A percentile compares a stretch with the other conserved stretches of the same genome.
Evolutionary conservation across 2,797 vertebrate species (phyloP).

Genomic region (Podargus strigoides): DNA sequence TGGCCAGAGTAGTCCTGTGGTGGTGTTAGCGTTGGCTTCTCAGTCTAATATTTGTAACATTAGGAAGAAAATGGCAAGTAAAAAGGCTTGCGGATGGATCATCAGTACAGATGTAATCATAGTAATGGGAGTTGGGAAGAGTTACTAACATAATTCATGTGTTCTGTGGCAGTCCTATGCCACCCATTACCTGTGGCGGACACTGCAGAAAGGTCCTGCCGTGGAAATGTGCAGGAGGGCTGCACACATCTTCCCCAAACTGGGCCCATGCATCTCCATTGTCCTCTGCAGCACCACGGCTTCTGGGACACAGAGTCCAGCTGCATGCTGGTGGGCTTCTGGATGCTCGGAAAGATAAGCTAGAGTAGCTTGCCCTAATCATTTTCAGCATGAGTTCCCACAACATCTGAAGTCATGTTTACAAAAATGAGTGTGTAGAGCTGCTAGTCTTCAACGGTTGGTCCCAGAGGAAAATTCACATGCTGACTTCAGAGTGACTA

Average conservation of each 20-base stretch:
- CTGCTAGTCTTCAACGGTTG: not conserved
- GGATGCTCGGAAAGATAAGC: not conserved
- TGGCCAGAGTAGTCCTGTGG: not conserved
- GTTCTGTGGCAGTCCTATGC: not conserved
- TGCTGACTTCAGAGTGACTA: not conserved
- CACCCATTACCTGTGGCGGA: not conserved
- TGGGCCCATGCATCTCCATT: accelerated
- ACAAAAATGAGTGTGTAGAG: not conserved
- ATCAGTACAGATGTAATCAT: accelerated
- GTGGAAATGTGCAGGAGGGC: not conserved
- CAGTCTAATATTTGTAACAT: not conserved
- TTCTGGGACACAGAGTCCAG: not conserved
- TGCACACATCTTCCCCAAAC: not conserved
- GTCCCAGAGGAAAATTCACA: not conserved
- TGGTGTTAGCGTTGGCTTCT: not conserved
- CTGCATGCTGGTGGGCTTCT: accelerated
- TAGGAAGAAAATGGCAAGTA: not conserved
- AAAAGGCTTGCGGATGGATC: not conserved
- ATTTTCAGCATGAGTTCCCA: not conserved
- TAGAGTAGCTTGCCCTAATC: accelerated
- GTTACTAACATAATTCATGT: not conserved
- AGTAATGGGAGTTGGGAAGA: not conserved
- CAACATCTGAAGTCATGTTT: not conserved
- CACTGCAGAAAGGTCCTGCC: not conserved
- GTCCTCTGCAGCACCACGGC: not conserved